Conservation (phyloP, 2,888 invertebrate species). For the Bellardia bayeri region DNA sequence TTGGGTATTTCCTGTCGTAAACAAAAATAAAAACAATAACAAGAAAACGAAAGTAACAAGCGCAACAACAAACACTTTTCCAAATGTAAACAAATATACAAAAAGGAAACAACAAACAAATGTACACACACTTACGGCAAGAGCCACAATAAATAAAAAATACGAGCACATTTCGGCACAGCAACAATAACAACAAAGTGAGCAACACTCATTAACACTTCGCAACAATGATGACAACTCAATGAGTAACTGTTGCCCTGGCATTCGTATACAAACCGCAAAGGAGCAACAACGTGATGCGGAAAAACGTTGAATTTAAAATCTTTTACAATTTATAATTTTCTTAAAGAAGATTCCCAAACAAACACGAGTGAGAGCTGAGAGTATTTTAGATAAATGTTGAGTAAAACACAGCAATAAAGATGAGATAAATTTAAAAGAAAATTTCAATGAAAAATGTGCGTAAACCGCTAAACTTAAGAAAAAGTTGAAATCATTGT, state of each 20-base stretch:
- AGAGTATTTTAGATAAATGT: slow-evolving; percentile 38
- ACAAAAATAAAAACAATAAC: slow-evolving; percentile 20
- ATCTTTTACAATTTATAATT: neutral
- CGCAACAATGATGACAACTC: slow-evolving; percentile 38
- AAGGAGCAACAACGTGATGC: slow-evolving; percentile 68
- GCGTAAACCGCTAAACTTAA: slow-evolving; percentile 67
- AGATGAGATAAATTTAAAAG: slow-evolving; percentile 25
- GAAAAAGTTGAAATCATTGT: slow-evolving; percentile 64
- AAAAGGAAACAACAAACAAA: slow-evolving; percentile 19
- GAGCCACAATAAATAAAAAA: neutral
- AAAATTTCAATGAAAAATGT: slow-evolving; percentile 58
- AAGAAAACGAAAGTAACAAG: slow-evolving; percentile 22
- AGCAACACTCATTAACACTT: slow-evolving; percentile 29
- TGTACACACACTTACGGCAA: slow-evolving; percentile 40
- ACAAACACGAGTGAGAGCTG: slow-evolving; percentile 6
- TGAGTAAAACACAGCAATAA: neutral
- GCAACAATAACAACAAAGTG: slow-evolving; percentile 10
- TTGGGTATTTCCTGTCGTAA: slow-evolving; percentile 53
- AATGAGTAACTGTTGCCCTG: slow-evolving; percentile 22
- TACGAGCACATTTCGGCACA: slow-evolving; percentile 4
- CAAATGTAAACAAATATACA: slow-evolving; percentile 50
- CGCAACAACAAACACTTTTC: slow-evolving; percentile 31
- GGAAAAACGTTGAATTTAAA: slow-evolving; percentile 40
- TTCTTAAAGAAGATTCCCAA: slow-evolving; percentile 13
- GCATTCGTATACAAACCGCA: slow-evolving; percentile 60